Evolutionary conservation across 2,888 invertebrate genomes (phyloP).

Genomic region (Hetaerina titia): DNA sequence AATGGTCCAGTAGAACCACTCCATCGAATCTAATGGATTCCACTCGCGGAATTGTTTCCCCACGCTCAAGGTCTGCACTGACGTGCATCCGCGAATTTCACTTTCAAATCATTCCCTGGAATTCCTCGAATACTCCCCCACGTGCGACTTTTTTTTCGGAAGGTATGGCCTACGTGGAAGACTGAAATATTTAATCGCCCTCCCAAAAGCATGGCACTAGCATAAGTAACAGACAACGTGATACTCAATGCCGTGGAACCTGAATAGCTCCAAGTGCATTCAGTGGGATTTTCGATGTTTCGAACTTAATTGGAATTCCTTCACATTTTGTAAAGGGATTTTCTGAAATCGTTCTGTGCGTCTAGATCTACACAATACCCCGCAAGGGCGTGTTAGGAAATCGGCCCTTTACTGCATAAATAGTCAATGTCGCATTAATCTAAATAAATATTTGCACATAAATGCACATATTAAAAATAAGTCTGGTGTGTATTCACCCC

Average conservation of each 20-base stretch:
- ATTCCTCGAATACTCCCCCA: background rate
- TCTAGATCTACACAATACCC: too few species aligned
- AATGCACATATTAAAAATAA: too few species aligned
- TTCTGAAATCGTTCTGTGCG: too few species aligned
- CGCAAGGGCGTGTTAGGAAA: too few species aligned
- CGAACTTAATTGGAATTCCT: too few species aligned
- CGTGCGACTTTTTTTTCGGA: background rate
- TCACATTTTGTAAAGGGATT: too few species aligned
- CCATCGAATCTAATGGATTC: background rate
- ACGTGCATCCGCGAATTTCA: background rate
- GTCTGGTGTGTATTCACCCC: too few species aligned
- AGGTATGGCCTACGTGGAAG: background rate
- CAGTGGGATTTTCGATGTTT: too few species aligned
- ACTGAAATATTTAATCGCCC: background rate
- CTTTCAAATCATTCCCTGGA: background rate
- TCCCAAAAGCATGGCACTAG: background rate
- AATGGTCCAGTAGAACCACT: background rate
- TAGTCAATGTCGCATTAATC: too few species aligned
- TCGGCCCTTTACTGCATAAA: too few species aligned
- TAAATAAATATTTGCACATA: too few species aligned
- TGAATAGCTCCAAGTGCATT: too few species aligned
- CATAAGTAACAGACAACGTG: background rate
- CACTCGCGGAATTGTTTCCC: background rate
- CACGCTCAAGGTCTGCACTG: background rate
- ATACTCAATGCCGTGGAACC: background rate